These are phyloP conservation scores for Hydropsyche betteni DNA, from an alignment of 2,888 invertebrate species.

Conservation along the genomic window DNA sequence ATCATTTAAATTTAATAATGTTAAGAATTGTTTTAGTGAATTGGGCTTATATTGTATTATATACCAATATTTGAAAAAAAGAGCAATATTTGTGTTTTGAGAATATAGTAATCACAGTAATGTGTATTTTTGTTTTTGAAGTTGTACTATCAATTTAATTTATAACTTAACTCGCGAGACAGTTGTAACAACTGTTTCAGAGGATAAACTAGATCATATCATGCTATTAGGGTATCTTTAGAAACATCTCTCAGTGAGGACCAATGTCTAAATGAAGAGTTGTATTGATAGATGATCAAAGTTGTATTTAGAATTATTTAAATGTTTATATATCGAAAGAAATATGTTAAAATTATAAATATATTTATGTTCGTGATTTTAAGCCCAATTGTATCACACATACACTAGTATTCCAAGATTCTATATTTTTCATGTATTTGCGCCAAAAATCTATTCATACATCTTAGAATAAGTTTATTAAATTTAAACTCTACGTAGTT, in stretches of 20 bases:
- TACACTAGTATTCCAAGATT: no score
- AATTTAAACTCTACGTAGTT: no score
- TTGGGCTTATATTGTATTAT: conserved; percentile 12
- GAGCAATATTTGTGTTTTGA: conserved; percentile 16
- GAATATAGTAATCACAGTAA: background rate
- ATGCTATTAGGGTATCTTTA: conserved; percentile 47
- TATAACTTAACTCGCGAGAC: background rate
- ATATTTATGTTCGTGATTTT: background rate
- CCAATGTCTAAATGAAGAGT: conserved; percentile 48
- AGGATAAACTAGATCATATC: conserved; percentile 46
- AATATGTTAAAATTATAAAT: conserved; percentile 36
- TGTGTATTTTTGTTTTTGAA: no score
- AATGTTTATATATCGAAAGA: conserved; percentile 41
- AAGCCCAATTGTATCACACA: conserved; percentile 13
- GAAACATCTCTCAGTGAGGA: conserved; percentile 45
- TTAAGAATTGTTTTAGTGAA: conserved; percentile 19
- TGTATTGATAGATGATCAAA: conserved; percentile 45
- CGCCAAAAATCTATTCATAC: no score
- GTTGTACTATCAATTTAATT: no score
- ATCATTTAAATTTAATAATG: conserved; percentile 19
- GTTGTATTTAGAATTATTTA: conserved; percentile 46
- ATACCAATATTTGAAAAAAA: conserved; percentile 6
- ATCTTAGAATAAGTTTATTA: no score
- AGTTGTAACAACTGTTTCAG: background rate
- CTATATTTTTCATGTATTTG: no score